Evolutionary conservation across 2,888 invertebrate genomes (phyloP).

Genomic region (Thalpophila matura): DNA sequence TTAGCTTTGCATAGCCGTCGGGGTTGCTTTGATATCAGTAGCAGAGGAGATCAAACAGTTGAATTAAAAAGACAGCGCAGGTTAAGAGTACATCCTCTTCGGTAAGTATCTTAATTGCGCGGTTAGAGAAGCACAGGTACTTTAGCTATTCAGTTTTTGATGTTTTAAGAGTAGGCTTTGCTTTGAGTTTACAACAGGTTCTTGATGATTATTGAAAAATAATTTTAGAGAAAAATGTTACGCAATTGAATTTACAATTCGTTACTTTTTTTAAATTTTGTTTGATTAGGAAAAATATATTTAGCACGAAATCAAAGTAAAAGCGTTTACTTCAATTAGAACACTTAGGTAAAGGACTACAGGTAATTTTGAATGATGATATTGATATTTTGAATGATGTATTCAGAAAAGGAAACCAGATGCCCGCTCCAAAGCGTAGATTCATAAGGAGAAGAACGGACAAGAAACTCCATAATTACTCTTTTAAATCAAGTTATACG

Average conservation of each 20-base stretch:
- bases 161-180: constrained; percentile 32
- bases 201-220: not conserved
- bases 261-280: not conserved
- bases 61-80: constrained; percentile 73
- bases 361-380: too few relatives aligned
- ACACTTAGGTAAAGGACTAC: too few relatives aligned
- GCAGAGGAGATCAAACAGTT: constrained; percentile 82
- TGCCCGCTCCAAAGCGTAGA: too few relatives aligned
- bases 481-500: too few relatives aligned
- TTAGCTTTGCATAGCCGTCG: constrained; percentile 75
- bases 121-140: constrained; percentile 59
- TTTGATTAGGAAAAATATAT: too few relatives aligned
- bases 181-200: constrained; percentile 21
- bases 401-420: too few relatives aligned
- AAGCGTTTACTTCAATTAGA: too few relatives aligned
- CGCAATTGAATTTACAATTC: not conserved
- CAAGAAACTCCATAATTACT: too few relatives aligned
- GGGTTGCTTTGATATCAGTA: constrained; percentile 82
- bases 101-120: constrained; percentile 57
- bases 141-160: constrained; percentile 38
- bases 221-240: not conserved
- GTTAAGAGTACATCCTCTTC: constrained; percentile 55
- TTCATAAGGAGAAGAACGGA: too few relatives aligned
- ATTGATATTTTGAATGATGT: too few relatives aligned
- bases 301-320: too few relatives aligned